Conservation (phyloP, 2,797 vertebrate genomes). For the Adrianichthys oophorus region DNA sequence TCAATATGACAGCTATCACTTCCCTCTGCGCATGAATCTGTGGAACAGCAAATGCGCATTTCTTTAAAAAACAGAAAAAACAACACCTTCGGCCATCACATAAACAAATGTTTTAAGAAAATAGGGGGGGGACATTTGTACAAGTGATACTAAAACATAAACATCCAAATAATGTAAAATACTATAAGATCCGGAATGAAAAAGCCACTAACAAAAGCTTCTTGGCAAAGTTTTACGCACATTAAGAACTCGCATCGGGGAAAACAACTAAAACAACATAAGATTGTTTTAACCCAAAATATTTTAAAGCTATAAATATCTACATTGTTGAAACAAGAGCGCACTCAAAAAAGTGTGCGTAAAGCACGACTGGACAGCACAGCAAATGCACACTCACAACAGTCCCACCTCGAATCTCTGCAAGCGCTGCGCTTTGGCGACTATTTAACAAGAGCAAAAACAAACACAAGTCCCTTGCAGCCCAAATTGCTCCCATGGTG, state of each 20-base stretch:
- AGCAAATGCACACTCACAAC: constrained; percentile 48
- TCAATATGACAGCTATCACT: constrained; percentile 94
- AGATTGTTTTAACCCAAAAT: not conserved
- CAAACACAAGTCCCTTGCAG: constrained; percentile 79
- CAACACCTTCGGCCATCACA: not conserved
- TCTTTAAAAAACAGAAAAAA: constrained; percentile 5
- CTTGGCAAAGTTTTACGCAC: not conserved
- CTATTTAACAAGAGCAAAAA: constrained; percentile 84
- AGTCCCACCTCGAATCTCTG: constrained; percentile 80
- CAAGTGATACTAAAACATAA: not conserved
- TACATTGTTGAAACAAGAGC: constrained; percentile 45
- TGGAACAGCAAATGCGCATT: constrained; percentile 48
- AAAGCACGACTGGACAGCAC: constrained; percentile 53
- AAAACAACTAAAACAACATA: not conserved
- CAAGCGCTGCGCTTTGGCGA: constrained; percentile 76
- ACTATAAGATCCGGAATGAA: not conserved
- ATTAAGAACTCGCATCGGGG: not conserved
- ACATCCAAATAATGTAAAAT: not conserved
- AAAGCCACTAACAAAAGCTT: not conserved
- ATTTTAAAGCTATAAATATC: not conserved
- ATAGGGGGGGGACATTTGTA: not conserved
- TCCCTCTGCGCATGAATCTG: constrained; percentile 89
- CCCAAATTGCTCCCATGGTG: constrained; percentile 82
- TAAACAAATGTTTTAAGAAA: not conserved
- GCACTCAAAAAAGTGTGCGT: constrained; percentile 64